Percentiles rank a stretch among this genome's conserved stretches.
phyloP scores from a whole-genome alignment of 2,888 invertebrate species.

The Spicauda simplicius region DNA sequence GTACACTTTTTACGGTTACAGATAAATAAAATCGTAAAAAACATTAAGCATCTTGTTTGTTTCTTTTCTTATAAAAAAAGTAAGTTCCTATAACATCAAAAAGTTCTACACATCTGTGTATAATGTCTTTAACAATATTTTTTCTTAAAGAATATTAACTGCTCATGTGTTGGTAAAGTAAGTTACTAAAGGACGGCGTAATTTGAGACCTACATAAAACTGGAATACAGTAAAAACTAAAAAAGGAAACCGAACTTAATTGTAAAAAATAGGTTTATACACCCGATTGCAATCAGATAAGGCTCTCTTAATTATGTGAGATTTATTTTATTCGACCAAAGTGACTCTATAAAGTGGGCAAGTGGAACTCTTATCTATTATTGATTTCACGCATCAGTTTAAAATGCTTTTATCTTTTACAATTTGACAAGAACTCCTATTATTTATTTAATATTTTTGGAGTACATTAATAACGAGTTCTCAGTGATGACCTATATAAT shows the following conservation, averaged over 20 bases:
- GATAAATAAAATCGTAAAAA: too few species aligned
- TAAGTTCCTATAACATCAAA: too few species aligned
- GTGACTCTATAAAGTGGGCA: slow-evolving; percentile 20
- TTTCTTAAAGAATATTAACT: background rate
- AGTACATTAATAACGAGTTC: too few species aligned
- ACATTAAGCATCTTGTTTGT: too few species aligned
- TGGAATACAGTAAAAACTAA: background rate
- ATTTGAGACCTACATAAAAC: slow-evolving; percentile 13
- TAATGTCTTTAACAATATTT: too few species aligned
- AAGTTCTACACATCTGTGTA: too few species aligned
- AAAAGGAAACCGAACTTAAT: slow-evolving; percentile 11
- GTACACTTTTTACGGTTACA: too few species aligned
- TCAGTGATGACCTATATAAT: too few species aligned
- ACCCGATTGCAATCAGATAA: slow-evolving; percentile 21
- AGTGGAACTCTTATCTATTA: background rate
- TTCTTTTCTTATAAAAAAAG: too few species aligned
- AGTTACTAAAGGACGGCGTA: background rate
- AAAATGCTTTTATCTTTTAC: too few species aligned
- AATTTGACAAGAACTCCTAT: background rate
- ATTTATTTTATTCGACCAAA: slow-evolving; percentile 29
- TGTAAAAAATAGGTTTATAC: slow-evolving; percentile 27
- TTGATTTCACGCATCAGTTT: slow-evolving; percentile 23
- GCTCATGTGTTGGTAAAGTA: background rate
- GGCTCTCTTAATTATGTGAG: slow-evolving; percentile 22
- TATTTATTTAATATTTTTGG: too few species aligned